These are phyloP conservation scores for Caenorhabditis remanei DNA, from an alignment of 1,140 invertebrate species.

Conservation along the genomic window DNA sequence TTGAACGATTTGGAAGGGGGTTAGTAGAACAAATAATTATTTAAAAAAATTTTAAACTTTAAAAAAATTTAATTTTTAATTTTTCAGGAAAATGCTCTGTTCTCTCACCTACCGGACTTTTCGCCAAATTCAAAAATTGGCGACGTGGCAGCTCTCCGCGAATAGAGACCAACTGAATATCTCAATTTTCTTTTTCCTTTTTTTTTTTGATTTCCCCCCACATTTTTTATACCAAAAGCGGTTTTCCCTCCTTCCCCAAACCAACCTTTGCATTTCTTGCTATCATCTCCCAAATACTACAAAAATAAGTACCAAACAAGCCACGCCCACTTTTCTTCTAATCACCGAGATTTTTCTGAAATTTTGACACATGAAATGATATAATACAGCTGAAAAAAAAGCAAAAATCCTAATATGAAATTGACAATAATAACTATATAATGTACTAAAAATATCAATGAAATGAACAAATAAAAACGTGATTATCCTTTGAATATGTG, in stretches of 20 bases:
- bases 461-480: background rate
- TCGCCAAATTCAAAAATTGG: constrained; percentile 69
- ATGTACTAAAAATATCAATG: background rate
- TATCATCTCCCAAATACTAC: background rate
- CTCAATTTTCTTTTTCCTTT: background rate
- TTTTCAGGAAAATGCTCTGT: background rate
- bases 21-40: background rate
- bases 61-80: background rate
- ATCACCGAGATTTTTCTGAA: background rate
- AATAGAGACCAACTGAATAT: constrained; percentile 54
- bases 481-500: constrained; percentile 62
- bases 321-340: background rate
- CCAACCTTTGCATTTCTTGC: constrained; percentile 28
- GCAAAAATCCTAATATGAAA: too few relatives aligned
- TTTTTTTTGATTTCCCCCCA: background rate
- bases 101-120: too few relatives aligned
- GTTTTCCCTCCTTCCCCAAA: background rate
- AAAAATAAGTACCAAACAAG: constrained; percentile 21
- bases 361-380: background rate
- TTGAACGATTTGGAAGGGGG: constrained; percentile 58
- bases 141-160: constrained; percentile 64
- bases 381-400: background rate
- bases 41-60: background rate
- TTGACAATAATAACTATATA: background rate
- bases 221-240: too few relatives aligned